Evolutionary conservation across 2,113 vertebrate species (phyloP).

Genomic region (Daboia siamensis): DNA sequence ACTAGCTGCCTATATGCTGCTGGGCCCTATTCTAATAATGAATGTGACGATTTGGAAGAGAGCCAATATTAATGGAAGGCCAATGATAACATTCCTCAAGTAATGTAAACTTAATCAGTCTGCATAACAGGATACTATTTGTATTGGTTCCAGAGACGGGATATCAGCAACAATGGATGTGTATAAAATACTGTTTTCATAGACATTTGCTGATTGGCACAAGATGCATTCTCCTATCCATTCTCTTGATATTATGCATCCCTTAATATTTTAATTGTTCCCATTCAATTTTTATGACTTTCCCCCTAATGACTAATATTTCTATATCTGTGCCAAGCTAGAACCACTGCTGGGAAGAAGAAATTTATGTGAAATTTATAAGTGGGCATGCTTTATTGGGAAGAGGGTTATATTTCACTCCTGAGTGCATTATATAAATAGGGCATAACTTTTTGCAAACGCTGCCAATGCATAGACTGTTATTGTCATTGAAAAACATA

Average conservation of each 20-base stretch:
- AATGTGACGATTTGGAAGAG: neutral
- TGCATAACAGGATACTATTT: neutral
- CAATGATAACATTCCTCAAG: neutral
- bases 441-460: neutral
- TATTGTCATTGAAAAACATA: neutral
- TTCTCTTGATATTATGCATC: neutral
- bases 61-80: neutral
- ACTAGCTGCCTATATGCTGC: neutral
- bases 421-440: neutral
- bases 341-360: neutral
- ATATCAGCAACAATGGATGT: neutral
- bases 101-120: neutral
- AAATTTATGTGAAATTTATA: neutral
- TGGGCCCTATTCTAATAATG: neutral
- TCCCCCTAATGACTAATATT: neutral
- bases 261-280: neutral
- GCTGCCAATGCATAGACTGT: neutral
- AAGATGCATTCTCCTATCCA: neutral
- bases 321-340: neutral
- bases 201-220: neutral
- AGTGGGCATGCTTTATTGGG: neutral
- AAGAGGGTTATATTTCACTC: neutral
- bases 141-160: neutral
- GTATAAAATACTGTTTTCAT: neutral
- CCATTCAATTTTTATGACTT: neutral